Base-by-base conservation (phyloP, 2,888 invertebrate genomes). In the Anaspis maculata region DNA sequence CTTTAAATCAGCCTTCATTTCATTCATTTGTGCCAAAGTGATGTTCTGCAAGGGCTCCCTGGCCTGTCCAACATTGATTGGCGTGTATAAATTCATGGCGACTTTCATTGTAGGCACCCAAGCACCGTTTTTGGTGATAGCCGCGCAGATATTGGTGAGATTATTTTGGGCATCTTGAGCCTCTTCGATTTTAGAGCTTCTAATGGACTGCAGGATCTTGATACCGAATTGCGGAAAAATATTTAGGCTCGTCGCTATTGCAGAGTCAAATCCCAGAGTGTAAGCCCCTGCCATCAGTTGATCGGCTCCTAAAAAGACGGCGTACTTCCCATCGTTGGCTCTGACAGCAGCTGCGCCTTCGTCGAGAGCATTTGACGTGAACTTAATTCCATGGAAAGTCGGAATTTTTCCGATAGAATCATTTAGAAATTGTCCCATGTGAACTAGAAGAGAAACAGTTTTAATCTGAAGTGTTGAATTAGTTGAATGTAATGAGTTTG, bases 321-420 rank as follows among this genome's bases (percentile, higher is more conserved):
- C 67, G 54, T 71, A 75, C 41, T 64, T 71, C 2, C 68, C 65
- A 34, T 68, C 67, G 19, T 72, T 56, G 0, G 68, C 68, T 31
- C 69, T 64, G 3, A 44, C 14, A 1, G 45, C 45, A 12, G 48
- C 73, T 1, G 72, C 66, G 1, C 75, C 83, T 58, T 83, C 81
- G 31, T 76, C 74, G 27, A 88, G 67, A 53, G 81, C 76, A 22
- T 73, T 74, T 6, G 81, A 79, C 0, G 89, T 88, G 56, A 81
- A 88, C 61, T 90, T 90, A n/a, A 88, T 70, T 2, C 90, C 90
- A 37, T 72, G 73, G 52, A 90, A 82, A 31, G 79, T 84, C 0
- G 85, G 77, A 27, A 90, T 76, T 35, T 69, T 59, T 3, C 67
- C 66, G 0, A 72, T 71, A 1, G 82, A 78, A 13, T 73, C 69